phyloP scores from a whole-genome alignment of 2,797 vertebrate species.

The Emydoidea blandingii region DNA sequence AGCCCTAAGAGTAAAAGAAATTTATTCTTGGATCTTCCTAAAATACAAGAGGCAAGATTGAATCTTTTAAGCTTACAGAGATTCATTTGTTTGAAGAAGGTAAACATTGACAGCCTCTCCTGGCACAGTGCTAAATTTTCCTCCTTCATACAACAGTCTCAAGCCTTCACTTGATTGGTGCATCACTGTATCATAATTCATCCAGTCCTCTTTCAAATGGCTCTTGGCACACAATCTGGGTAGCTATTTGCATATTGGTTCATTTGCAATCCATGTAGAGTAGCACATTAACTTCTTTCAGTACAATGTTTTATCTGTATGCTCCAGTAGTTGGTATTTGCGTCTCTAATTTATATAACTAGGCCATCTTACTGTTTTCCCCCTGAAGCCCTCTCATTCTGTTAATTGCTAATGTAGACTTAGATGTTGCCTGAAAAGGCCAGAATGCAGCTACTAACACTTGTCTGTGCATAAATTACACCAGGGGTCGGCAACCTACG shows the following conservation, averaged over 20 bases:
- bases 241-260: background rate
- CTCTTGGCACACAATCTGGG: background rate
- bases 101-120: background rate
- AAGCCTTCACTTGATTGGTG: background rate
- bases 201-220: background rate
- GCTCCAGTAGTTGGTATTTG: constrained; percentile 15
- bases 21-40: background rate
- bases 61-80: background rate
- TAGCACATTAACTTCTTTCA: background rate
- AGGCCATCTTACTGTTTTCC: constrained; percentile 23
- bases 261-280: background rate
- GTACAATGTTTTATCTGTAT: background rate
- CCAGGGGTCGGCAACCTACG: too few relatives aligned
- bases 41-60: background rate
- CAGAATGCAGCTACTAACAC: background rate
- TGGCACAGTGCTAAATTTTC: background rate
- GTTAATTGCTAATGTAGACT: background rate
- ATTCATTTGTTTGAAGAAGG: background rate
- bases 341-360: background rate
- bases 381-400: background rate
- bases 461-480: background rate
- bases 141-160: background rate
- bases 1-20: background rate
- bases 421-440: background rate
- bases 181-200: background rate